Conservation (phyloP, 2,888 invertebrate species). For the Cataglyphis rosenhaueri region DNA sequence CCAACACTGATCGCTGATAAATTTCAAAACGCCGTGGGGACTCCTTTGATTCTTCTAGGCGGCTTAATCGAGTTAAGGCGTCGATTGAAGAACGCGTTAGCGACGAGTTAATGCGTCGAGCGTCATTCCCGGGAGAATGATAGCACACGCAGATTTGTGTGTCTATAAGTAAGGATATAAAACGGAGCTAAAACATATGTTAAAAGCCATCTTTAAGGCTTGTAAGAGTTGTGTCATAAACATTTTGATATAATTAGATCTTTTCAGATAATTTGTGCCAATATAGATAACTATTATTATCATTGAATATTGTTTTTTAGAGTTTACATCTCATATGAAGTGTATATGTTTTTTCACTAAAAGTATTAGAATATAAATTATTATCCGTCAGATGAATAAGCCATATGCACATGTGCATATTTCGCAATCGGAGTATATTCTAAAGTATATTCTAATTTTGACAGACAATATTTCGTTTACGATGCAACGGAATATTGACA, state of each 20-base stretch:
- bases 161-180: conserved; percentile 2
- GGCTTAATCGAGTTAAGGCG: conserved; percentile 65
- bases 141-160: conserved; percentile 21
- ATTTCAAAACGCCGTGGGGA: conserved; percentile 72
- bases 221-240: background rate
- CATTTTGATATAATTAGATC: background rate
- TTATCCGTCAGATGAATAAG: background rate
- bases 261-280: background rate
- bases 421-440: background rate
- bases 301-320: background rate
- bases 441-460: conserved; percentile 11
- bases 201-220: background rate
- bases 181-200: background rate
- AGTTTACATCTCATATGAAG: background rate
- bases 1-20: conserved; percentile 78
- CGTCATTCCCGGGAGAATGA: conserved; percentile 28
- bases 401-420: too few relatives aligned
- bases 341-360: background rate
- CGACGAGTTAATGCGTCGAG: conserved; percentile 46
- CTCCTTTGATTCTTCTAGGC: conserved; percentile 65
- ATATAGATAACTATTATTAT: background rate
- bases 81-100: conserved; percentile 58
- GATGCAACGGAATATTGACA: conserved; percentile 7
- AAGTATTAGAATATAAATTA: background rate
- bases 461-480: conserved; percentile 13